These are phyloP conservation scores for Coecobrya sp. DNA, from an alignment of 2,888 invertebrate genomes.

Conservation along the genomic window DNA sequence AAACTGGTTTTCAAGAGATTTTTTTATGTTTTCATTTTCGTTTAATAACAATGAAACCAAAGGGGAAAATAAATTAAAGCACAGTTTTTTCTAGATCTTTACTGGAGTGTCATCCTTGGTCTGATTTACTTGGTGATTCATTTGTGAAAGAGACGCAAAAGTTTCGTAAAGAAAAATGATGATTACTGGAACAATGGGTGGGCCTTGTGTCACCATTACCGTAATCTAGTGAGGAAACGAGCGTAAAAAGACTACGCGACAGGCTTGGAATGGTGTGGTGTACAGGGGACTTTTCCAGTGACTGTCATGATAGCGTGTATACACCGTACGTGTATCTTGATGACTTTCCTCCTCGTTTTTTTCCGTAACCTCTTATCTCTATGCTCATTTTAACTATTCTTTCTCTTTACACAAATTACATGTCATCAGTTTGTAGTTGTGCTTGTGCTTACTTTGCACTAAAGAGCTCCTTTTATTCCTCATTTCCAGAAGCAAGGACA, in stretches of 20 bases:
- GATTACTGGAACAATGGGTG: conserved; percentile 73
- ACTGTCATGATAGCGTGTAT: background rate
- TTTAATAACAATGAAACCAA: too few species aligned
- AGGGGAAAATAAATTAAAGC: too few species aligned
- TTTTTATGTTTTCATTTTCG: too few species aligned
- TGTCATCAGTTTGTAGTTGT: conserved; percentile 33
- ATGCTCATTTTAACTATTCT: conserved; percentile 15
- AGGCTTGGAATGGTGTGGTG: background rate
- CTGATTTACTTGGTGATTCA: background rate
- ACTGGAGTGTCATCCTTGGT: too few species aligned
- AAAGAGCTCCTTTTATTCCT: conserved; percentile 9
- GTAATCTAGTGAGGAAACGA: conserved; percentile 63
- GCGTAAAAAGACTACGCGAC: conserved; percentile 5
- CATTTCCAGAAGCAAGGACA: conserved; percentile 15
- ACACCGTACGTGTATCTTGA: conserved; percentile 63
- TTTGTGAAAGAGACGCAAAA: conserved; percentile 10
- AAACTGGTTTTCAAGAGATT: too few species aligned
- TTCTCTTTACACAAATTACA: conserved; percentile 24
- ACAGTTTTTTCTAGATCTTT: too few species aligned
- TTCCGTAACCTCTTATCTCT: conserved; percentile 32
- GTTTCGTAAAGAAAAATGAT: conserved; percentile 60
- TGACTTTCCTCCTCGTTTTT: conserved; percentile 49
- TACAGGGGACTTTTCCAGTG: conserved; percentile 1
- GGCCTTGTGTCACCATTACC: conserved; percentile 57
- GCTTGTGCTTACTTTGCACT: background rate